phyloP scores from a whole-genome alignment of 2,888 invertebrate genomes.

The Lamproptera curius region DNA sequence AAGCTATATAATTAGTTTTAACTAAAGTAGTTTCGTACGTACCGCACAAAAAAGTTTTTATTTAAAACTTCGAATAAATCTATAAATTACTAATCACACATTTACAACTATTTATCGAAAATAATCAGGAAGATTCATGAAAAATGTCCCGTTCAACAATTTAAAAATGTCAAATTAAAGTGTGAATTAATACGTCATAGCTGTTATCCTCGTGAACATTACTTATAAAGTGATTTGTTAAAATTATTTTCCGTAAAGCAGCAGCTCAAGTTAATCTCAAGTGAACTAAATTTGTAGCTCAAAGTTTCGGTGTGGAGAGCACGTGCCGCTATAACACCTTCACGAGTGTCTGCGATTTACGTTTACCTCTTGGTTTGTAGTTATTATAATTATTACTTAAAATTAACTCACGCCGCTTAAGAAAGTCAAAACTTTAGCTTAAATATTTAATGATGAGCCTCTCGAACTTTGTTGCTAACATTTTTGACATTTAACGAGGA shows the following conservation, averaged over 20 bases:
- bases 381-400: constrained; percentile 14
- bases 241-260: constrained; percentile 17
- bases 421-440: neutral
- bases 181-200: no score
- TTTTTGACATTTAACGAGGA: neutral
- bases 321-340: constrained; percentile 22
- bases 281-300: constrained; percentile 22
- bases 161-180: no score
- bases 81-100: no score
- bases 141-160: no score
- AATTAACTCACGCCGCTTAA: constrained; percentile 7
- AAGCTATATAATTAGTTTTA: no score
- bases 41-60: no score
- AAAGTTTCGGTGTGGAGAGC: constrained; percentile 20
- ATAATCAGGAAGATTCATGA: no score
- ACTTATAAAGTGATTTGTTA: constrained; percentile 15
- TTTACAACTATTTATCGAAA: no score
- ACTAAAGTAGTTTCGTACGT: no score
- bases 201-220: no score
- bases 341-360: constrained; percentile 17
- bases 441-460: neutral
- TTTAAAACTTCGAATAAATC: no score
- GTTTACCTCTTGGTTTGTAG: constrained; percentile 15
- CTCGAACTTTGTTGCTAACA: no score
- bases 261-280: constrained; percentile 21